These are phyloP conservation scores for Xenopus petersii DNA, from an alignment of 2,797 vertebrate species.

Conservation along the genomic window DNA sequence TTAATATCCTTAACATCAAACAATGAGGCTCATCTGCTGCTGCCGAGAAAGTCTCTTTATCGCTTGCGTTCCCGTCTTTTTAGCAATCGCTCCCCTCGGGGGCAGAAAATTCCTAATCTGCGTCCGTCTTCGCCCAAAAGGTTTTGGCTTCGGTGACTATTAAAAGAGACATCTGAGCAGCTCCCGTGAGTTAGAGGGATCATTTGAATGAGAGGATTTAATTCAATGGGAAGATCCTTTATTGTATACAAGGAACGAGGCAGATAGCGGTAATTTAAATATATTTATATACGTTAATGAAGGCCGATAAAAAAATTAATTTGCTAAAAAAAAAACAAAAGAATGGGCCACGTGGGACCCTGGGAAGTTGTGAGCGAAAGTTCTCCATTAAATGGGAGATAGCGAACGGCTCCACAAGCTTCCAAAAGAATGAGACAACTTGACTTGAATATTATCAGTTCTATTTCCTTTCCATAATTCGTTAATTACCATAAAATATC, in stretches of 20 bases:
- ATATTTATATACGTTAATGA: slow-evolving; percentile 42
- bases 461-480: too few relatives aligned
- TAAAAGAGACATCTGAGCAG: slow-evolving; percentile 56
- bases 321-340: slow-evolving; percentile 26
- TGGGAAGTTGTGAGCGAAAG: slow-evolving; percentile 1
- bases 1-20: slow-evolving; percentile 69
- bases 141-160: slow-evolving; percentile 56
- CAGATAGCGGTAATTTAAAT: slow-evolving; percentile 7
- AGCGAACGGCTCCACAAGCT: too few relatives aligned
- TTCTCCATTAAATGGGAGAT: neutral
- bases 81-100: slow-evolving; percentile 41
- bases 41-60: slow-evolving; percentile 59
- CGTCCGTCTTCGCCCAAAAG: slow-evolving; percentile 19
- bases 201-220: slow-evolving; percentile 14
- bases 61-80: slow-evolving; percentile 44
- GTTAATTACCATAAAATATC: too few relatives aligned
- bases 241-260: slow-evolving; percentile 1
- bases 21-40: slow-evolving; percentile 60
- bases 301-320: slow-evolving; percentile 20
- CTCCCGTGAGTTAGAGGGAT: slow-evolving; percentile 4
- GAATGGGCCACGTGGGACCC: slow-evolving; percentile 2
- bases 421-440: too few relatives aligned
- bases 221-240: neutral
- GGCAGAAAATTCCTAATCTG: slow-evolving; percentile 39
- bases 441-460: too few relatives aligned